Conservation (phyloP, 2,797 vertebrate species). For the Urocyon cinereoargenteus region DNA sequence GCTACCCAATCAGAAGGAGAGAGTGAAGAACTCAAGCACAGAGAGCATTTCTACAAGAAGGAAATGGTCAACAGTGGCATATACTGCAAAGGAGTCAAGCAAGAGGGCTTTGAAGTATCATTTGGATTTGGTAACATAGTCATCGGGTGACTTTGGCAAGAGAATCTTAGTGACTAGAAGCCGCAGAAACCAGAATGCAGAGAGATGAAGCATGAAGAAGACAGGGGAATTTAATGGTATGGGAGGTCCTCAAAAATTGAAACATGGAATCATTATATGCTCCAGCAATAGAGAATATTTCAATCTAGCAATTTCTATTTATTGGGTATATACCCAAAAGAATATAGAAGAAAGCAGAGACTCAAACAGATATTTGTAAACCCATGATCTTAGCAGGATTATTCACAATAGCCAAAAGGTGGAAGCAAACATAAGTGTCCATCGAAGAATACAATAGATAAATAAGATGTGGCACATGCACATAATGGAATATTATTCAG, state of each 20-base stretch:
- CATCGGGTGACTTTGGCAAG: neutral
- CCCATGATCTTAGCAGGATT: neutral
- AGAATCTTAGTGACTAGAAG: neutral
- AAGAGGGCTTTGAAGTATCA: neutral
- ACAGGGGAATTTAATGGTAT: neutral
- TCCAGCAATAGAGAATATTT: neutral
- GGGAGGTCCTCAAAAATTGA: neutral
- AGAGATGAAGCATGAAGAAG: neutral
- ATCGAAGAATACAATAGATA: neutral
- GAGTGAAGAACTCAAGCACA: neutral
- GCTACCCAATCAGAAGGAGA: neutral
- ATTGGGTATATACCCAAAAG: neutral
- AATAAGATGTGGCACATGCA: neutral
- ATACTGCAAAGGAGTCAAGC: neutral
- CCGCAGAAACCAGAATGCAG: neutral
- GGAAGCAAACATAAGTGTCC: neutral
- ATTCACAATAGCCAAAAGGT: neutral
- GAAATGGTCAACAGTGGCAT: neutral
- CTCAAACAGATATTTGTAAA: neutral
- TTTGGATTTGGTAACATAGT: neutral
- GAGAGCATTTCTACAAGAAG: neutral
- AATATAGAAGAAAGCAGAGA: slow-evolving; percentile 3
- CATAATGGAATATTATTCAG: neutral
- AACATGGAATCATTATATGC: neutral
- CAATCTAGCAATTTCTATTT: neutral